Conservation (phyloP, 2,797 vertebrate species). For the Fundulus diaphanus region DNA sequence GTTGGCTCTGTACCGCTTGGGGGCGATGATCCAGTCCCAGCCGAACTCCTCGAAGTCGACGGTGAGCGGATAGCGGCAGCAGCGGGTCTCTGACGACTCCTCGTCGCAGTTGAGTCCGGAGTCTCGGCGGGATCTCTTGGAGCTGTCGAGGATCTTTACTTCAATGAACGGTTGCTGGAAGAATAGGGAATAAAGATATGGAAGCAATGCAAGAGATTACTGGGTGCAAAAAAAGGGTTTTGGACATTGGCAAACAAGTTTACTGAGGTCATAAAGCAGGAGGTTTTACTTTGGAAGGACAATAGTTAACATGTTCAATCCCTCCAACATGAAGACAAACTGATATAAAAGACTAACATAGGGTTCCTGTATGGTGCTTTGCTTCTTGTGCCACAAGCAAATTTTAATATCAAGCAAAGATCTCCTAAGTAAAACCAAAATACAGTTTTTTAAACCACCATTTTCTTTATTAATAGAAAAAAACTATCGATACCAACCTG, state of each 20-base stretch:
- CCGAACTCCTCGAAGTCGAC: constrained; percentile 98
- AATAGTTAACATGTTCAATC: too few relatives aligned
- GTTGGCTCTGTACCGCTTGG: constrained; percentile 97
- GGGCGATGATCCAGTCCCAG: constrained; percentile 99
- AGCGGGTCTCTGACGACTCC: constrained; percentile 91
- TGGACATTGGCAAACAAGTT: not conserved
- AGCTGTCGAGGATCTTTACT: constrained; percentile 93
- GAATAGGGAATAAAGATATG: not conserved
- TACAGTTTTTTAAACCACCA: too few relatives aligned
- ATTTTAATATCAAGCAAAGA: too few relatives aligned
- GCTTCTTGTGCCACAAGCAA: too few relatives aligned
- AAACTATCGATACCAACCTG: too few relatives aligned
- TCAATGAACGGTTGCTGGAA: constrained; percentile 95
- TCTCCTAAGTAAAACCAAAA: too few relatives aligned
- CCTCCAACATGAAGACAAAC: too few relatives aligned
- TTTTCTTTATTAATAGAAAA: too few relatives aligned
- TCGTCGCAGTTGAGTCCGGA: constrained; percentile 96
- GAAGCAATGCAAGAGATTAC: too few relatives aligned
- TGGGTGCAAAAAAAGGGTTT: too few relatives aligned
- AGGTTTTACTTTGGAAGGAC: not conserved
- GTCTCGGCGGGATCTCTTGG: constrained; percentile 90
- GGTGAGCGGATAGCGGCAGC: constrained; percentile 94
- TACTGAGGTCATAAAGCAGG: not conserved
- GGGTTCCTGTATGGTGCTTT: too few relatives aligned
- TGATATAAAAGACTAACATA: too few relatives aligned